phyloP scores from a whole-genome alignment of 2,888 invertebrate genomes.

The Sylvicola cinctus region DNA sequence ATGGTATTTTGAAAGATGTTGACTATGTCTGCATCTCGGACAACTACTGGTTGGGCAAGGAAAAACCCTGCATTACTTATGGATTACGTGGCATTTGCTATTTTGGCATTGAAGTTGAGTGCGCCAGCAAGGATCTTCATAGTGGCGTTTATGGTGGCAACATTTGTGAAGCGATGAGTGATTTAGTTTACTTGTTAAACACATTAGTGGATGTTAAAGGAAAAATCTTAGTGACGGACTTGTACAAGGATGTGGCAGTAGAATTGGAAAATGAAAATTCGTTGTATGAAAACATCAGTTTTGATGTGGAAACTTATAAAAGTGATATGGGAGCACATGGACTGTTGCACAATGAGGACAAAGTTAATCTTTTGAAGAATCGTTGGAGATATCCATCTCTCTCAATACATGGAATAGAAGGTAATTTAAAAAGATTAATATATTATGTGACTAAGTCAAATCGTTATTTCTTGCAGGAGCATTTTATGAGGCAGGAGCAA shows the following conservation, averaged over 20 bases:
- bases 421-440: too few species aligned
- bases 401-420: slow-evolving; percentile 91
- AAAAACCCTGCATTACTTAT: slow-evolving; percentile 94
- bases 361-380: slow-evolving; percentile 71
- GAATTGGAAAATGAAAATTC: slow-evolving; percentile 45
- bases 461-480: too few species aligned
- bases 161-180: slow-evolving; percentile 82
- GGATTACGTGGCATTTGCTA: slow-evolving; percentile 87
- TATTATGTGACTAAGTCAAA: too few species aligned
- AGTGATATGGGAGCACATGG: slow-evolving; percentile 44
- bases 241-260: slow-evolving; percentile 64
- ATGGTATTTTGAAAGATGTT: slow-evolving; percentile 57
- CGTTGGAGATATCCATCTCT: slow-evolving; percentile 89
- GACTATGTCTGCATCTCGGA: slow-evolving; percentile 98
- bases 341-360: slow-evolving; percentile 58
- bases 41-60: slow-evolving; percentile 95
- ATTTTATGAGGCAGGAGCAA: slow-evolving; percentile 82
- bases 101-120: slow-evolving; percentile 70
- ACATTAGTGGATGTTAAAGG: slow-evolving; percentile 72
- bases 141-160: slow-evolving; percentile 92
- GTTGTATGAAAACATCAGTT: slow-evolving; percentile 66
- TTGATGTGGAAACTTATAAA: slow-evolving; percentile 59
- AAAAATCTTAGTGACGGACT: slow-evolving; percentile 60
- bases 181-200: slow-evolving; percentile 70
- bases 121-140: slow-evolving; percentile 82